Conservation (phyloP, 1,140 invertebrate genomes). For the Lordiphosa mommai region DNA sequence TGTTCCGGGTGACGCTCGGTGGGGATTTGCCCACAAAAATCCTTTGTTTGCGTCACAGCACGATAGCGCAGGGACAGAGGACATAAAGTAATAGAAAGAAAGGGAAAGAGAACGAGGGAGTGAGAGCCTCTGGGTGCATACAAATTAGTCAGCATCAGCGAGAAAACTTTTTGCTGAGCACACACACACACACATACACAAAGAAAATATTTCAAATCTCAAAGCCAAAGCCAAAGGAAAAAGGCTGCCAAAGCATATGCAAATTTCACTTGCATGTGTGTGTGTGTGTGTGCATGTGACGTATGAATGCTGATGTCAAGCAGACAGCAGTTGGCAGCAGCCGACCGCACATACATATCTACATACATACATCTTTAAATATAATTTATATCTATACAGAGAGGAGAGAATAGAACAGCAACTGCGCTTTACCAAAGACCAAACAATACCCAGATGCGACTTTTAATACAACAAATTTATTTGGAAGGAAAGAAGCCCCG, state of each 20-base stretch:
- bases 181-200: slow-evolving; percentile 8
- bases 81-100: slow-evolving; percentile 1
- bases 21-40: slow-evolving; percentile 39
- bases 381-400: slow-evolving; percentile 46
- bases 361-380: slow-evolving; percentile 51
- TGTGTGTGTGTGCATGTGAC: slow-evolving; percentile 34
- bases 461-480: too few relatives aligned
- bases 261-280: slow-evolving; percentile 35
- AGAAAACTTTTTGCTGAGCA: slow-evolving; percentile 36
- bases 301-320: slow-evolving; percentile 71
- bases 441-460: neutral
- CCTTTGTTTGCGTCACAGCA: slow-evolving; percentile 52
- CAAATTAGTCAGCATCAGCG: slow-evolving; percentile 48
- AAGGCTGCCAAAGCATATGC: slow-evolving; percentile 42
- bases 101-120: neutral
- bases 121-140: slow-evolving; percentile 22
- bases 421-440: slow-evolving; percentile 3
- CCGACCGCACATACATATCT: neutral
- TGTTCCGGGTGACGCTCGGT: slow-evolving; percentile 31
- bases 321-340: slow-evolving; percentile 11
- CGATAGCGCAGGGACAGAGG: neutral
- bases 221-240: slow-evolving; percentile 20
- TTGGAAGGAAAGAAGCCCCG: too few relatives aligned
- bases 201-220: slow-evolving; percentile 48
- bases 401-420: slow-evolving; percentile 6